Percentiles rank a stretch among this genome's conserved stretches.
Evolutionary conservation across 2,797 vertebrate species (phyloP).

Genomic region (Manis crassicaudata): DNA sequence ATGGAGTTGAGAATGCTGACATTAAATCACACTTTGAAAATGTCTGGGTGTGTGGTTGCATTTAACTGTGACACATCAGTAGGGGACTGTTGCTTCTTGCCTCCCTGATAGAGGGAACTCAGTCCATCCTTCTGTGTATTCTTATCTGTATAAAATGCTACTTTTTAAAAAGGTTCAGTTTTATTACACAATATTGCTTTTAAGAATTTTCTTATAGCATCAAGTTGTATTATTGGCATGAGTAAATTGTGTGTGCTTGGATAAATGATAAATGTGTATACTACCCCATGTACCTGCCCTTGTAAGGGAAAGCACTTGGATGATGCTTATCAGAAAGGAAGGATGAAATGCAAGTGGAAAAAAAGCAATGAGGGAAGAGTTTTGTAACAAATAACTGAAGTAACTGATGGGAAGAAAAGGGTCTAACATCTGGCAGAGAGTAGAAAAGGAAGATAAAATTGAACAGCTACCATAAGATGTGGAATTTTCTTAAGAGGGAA

Average conservation of each 20-base stretch:
- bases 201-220: neutral
- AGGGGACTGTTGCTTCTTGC: conserved; percentile 28
- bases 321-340: conserved; percentile 15
- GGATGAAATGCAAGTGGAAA: neutral
- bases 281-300: neutral
- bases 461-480: neutral
- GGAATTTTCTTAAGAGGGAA: neutral
- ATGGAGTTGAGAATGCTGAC: conserved; percentile 43
- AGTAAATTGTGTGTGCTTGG: neutral
- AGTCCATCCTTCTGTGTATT: neutral
- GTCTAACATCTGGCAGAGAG: neutral
- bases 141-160: neutral
- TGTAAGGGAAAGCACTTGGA: neutral
- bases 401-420: neutral
- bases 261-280: neutral
- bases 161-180: neutral
- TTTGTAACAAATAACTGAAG: conserved; percentile 16
- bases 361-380: neutral
- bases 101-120: neutral
- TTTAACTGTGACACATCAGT: neutral
- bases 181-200: neutral
- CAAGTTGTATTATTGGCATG: neutral
- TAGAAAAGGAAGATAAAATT: neutral
- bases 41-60: neutral
- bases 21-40: conserved; percentile 47